phyloP scores from a whole-genome alignment of 1,140 invertebrate species.

The Helicorthomorpha holstii region DNA sequence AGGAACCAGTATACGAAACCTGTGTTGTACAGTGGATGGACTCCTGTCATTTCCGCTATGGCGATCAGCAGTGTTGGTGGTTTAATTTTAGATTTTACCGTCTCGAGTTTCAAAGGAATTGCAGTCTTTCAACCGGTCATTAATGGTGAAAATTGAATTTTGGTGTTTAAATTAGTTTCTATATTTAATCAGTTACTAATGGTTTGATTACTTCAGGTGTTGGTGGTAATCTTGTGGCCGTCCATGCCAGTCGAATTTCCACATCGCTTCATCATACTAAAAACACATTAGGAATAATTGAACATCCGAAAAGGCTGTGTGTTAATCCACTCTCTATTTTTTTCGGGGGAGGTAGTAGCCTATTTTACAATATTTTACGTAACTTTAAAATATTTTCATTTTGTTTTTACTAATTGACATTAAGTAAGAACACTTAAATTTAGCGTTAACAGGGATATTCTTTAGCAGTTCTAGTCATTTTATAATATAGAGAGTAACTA shows the following conservation, averaged over 20 bases:
- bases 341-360: constrained; percentile 16
- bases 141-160: constrained; percentile 21
- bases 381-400: no score
- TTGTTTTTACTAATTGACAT: no score
- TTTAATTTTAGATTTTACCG: constrained; percentile 22
- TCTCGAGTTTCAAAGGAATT: constrained; percentile 22
- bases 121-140: constrained; percentile 32
- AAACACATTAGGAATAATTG: constrained; percentile 12
- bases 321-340: constrained; percentile 15
- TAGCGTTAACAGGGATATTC: no score
- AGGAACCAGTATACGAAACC: constrained; percentile 55
- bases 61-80: constrained; percentile 45
- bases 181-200: neutral
- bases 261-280: constrained; percentile 28
- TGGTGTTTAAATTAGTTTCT: constrained; percentile 5
- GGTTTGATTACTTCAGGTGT: constrained; percentile 25
- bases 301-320: constrained; percentile 17
- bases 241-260: constrained; percentile 37
- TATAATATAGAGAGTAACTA: no score
- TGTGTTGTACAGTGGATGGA: constrained; percentile 64
- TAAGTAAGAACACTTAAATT: no score
- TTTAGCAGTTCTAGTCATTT: no score
- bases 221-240: constrained; percentile 38
- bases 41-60: constrained; percentile 68
- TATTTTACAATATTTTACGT: no score